Base-by-base conservation (phyloP, 1,140 invertebrate genomes). In the Copidosoma floridanum region DNA sequence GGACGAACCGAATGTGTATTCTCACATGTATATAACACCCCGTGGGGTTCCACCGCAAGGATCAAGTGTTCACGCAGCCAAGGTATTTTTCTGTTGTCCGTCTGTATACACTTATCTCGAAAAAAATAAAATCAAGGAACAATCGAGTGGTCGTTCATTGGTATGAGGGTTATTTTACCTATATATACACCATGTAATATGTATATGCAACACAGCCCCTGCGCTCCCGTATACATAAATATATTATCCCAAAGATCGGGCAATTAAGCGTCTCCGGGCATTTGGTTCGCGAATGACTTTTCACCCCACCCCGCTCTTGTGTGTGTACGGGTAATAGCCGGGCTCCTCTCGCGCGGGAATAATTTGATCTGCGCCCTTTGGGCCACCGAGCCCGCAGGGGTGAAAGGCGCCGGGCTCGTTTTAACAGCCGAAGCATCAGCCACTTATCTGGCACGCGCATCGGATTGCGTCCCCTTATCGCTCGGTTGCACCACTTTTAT, bases 391-490 rank as follows among this genome's bases (percentile, higher is more conserved):
- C 18, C 11, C n/a, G n/a, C n/a, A 21, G 43, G 43, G 21, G 21
- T 11, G 43, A n/a, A n/a, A n/a, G n/a, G 2, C 35, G 29, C 50
- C 12, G n/a, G 2, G 40, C 43, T 23, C 59, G 43, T 6, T 37
- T 20, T 50, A 0, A 16, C 16, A 8, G 23, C 24, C 1, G 68
- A 74, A 71, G 73, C 75, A 77, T 78, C 76, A 74, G 72, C 73
- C 69, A 77, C 77, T 80, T 80, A 80, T 80, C 78, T 80, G 77
- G 77, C 78, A 80, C 78, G 78, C 78, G 78, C 77, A 80, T 80
- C 78, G 76, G 77, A 80, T 80, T 79, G 75, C 75, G 76, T 77
- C 71, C 43, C 68, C 78, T 80, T 80, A 80, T 80, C 78, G 73
- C 67, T 52, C 50, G 60, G 68, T 66, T 76, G 74, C 77, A 75